Conservation (phyloP, 2,888 invertebrate species). For the Diaperis boleti region DNA sequence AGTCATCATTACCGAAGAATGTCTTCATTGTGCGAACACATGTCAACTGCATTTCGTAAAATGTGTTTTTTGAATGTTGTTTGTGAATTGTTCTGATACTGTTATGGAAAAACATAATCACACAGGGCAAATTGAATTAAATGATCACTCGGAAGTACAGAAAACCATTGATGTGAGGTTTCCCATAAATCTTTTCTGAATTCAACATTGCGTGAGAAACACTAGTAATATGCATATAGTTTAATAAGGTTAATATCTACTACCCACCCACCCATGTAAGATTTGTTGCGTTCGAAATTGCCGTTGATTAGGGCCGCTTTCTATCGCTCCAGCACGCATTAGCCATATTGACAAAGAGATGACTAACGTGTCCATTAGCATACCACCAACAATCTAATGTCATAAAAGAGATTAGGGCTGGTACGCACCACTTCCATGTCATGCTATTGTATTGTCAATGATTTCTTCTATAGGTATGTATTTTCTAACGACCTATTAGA, state of each 20-base stretch:
- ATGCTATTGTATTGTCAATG: constrained; percentile 44
- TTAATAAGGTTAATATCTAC: constrained; percentile 37
- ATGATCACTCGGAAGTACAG: constrained; percentile 21
- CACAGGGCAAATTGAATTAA: constrained; percentile 28
- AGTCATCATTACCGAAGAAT: constrained; percentile 1
- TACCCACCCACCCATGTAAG: constrained; percentile 31
- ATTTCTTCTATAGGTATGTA: constrained; percentile 41
- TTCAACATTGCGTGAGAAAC: constrained; percentile 40
- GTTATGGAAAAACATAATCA: constrained; percentile 15
- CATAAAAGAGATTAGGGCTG: constrained; percentile 45
- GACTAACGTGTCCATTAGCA: constrained; percentile 50
- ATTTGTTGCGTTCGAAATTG: constrained; percentile 41
- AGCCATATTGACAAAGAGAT: constrained; percentile 46
- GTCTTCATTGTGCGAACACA: constrained; percentile 5
- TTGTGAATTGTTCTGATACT: too few relatives aligned
- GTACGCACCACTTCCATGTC: constrained; percentile 42
- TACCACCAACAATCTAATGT: constrained; percentile 46
- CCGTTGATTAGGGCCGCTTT: constrained; percentile 46
- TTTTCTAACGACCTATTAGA: constrained; percentile 46
- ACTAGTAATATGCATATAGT: constrained; percentile 29
- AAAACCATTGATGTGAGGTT: constrained; percentile 4
- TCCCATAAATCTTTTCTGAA: constrained; percentile 22
- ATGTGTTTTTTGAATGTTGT: not conserved
- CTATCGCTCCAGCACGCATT: constrained; percentile 45
- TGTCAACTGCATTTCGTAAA: not conserved